Conservation (phyloP, 2,113 vertebrate species). For the Mirza zaza region DNA sequence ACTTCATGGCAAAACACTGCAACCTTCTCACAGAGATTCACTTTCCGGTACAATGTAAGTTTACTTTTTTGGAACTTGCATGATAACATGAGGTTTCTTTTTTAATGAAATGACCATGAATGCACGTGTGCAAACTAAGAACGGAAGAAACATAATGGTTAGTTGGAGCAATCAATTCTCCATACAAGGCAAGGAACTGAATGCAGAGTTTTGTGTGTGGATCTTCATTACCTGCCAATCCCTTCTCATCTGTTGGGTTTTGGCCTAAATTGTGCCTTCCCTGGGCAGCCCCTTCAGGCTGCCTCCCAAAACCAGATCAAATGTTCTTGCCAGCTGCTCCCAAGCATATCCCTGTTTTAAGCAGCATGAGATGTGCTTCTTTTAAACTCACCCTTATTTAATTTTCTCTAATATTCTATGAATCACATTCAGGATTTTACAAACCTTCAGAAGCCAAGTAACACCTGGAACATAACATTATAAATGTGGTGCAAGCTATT, state of each 20-base stretch:
- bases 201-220: background rate
- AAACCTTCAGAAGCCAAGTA: background rate
- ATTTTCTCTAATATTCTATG: fast-evolving
- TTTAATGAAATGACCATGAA: background rate
- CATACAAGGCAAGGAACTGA: fast-evolving
- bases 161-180: background rate
- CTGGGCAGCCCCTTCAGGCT: background rate
- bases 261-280: background rate
- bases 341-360: background rate
- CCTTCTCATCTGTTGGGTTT: background rate
- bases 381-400: background rate
- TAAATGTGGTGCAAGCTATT: background rate
- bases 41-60: too few relatives aligned
- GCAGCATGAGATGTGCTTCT: fast-evolving
- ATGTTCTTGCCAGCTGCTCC: background rate
- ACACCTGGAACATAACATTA: background rate
- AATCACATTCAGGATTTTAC: background rate
- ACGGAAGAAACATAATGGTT: fast-evolving
- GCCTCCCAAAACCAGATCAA: background rate
- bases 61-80: background rate
- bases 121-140: background rate
- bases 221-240: fast-evolving
- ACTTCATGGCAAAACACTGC: background rate
- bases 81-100: background rate
- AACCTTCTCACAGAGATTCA: background rate